phyloP scores from a whole-genome alignment of 1,140 invertebrate species.

The Cryptotermes secundus region DNA sequence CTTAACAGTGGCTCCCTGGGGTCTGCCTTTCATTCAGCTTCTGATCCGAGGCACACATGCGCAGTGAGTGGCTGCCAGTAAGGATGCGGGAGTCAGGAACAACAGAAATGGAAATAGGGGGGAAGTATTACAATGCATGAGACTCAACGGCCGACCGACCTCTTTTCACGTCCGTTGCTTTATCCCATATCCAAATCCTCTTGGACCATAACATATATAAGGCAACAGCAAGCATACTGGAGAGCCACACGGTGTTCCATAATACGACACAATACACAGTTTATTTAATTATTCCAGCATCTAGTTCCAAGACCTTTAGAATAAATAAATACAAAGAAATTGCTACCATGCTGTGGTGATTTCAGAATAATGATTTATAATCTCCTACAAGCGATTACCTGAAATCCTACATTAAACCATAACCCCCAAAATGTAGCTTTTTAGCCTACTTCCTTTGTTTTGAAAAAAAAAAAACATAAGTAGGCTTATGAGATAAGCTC shows the following conservation, averaged over 20 bases:
- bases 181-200: conserved; percentile 4
- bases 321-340: too few relatives aligned
- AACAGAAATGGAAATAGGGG: neutral
- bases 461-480: too few relatives aligned
- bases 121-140: neutral
- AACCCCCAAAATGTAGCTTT: too few relatives aligned
- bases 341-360: too few relatives aligned
- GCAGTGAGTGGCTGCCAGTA: too few relatives aligned
- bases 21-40: neutral
- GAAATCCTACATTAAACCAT: too few relatives aligned
- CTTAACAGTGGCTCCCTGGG: neutral
- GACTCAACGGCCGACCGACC: neutral
- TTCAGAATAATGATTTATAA: too few relatives aligned
- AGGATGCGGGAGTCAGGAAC: neutral
- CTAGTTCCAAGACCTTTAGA: too few relatives aligned
- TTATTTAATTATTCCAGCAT: too few relatives aligned
- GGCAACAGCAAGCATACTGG: neutral
- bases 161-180: neutral
- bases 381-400: too few relatives aligned
- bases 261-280: neutral
- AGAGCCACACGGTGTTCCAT: neutral
- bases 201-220: neutral
- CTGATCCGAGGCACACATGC: neutral
- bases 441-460: too few relatives aligned
- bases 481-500: too few relatives aligned